phyloP scores from a whole-genome alignment of 2,888 invertebrate genomes.

The Pterostichus madidus region DNA sequence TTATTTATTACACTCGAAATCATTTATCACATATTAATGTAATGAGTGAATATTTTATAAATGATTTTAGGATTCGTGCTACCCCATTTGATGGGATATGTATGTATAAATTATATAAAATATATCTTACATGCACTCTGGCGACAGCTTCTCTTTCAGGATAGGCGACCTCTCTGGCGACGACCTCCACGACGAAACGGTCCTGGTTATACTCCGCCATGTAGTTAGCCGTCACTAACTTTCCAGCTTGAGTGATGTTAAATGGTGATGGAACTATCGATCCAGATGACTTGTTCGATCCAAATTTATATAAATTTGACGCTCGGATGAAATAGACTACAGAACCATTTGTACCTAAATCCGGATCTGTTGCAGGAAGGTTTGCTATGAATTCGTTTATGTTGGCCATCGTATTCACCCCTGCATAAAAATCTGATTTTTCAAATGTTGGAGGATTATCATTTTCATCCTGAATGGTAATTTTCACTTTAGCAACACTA shows the following conservation, averaged over 20 bases:
- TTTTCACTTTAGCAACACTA: conserved; percentile 85
- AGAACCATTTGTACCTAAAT: conserved; percentile 90
- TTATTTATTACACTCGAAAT: too few relatives aligned
- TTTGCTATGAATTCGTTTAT: conserved; percentile 87
- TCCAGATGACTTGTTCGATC: conserved; percentile 87
- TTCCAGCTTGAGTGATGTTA: conserved; percentile 86
- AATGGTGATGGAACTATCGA: conserved; percentile 95
- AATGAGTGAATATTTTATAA: too few relatives aligned
- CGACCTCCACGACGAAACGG: conserved; percentile 89
- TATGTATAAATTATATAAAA: not conserved
- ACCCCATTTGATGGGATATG: too few relatives aligned
- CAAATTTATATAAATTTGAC: conserved; percentile 89
- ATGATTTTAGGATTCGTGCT: too few relatives aligned
- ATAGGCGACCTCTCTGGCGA: conserved; percentile 89
- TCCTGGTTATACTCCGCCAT: conserved; percentile 95
- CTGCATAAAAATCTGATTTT: conserved; percentile 83
- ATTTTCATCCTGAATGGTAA: conserved; percentile 89
- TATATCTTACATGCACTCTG: conserved; percentile 86
- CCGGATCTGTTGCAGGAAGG: conserved; percentile 90
- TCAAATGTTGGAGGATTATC: conserved; percentile 90
- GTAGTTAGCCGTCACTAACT: conserved; percentile 87
- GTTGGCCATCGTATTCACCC: conserved; percentile 88
- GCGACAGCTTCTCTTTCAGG: conserved; percentile 88
- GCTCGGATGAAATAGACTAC: conserved; percentile 90
- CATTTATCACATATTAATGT: too few relatives aligned